Conservation (phyloP, 2,888 invertebrate species). For the Chrysomela aeneicollis region DNA sequence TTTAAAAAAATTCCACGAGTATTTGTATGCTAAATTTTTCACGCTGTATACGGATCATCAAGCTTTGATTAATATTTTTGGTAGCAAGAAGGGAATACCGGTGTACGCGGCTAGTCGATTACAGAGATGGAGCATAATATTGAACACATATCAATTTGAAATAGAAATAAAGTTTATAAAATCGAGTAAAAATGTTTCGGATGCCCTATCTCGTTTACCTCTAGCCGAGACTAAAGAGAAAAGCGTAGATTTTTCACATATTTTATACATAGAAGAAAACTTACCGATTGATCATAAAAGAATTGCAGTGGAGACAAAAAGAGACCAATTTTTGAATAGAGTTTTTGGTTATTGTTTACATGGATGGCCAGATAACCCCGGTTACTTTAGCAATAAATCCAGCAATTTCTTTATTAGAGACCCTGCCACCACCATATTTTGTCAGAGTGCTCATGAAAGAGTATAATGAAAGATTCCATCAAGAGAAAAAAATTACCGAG, state of each 20-base stretch:
- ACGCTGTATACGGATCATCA: conserved; percentile 33
- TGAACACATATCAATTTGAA: conserved; percentile 25
- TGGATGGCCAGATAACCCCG: conserved; percentile 7
- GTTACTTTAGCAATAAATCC: too few species aligned
- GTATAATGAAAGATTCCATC: too few species aligned
- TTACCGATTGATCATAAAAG: conserved; percentile 14
- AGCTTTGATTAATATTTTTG: conserved; percentile 30
- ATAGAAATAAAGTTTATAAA: conserved; percentile 22
- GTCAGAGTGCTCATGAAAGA: too few species aligned
- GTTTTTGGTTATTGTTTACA: conserved; percentile 8
- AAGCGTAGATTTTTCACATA: not conserved
- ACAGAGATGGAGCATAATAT: conserved; percentile 28
- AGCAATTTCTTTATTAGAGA: too few species aligned
- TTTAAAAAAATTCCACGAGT: not conserved
- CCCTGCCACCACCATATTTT: too few species aligned
- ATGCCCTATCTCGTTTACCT: conserved; percentile 14
- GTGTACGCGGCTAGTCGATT: conserved; percentile 12
- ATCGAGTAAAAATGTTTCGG: conserved; percentile 11
- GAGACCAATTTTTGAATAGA: conserved; percentile 18
- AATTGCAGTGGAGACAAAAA: conserved; percentile 16
- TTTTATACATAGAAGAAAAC: conserved; percentile 13
- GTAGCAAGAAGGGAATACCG: conserved; percentile 22
- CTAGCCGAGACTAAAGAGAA: not conserved
- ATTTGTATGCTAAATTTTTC: not conserved
- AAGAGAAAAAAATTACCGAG: too few species aligned